Conservation (phyloP, 1,140 invertebrate genomes). For the Anastrepha obliqua region DNA sequence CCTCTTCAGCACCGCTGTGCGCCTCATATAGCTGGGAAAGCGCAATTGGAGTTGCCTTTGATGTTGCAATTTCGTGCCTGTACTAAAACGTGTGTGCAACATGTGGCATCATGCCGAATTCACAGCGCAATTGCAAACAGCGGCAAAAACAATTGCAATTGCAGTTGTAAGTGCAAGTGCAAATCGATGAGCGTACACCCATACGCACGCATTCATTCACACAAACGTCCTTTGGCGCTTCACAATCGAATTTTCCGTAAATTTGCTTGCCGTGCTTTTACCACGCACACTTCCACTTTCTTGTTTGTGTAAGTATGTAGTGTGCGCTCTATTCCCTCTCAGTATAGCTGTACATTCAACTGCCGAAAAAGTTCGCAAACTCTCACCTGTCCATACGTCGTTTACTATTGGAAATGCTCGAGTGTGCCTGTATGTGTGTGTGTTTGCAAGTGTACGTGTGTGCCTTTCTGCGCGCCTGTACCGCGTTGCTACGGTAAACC, state of each 20-base stretch:
- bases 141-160: neutral
- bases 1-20: neutral
- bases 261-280: neutral
- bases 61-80: conserved; percentile 21
- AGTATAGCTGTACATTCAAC: neutral
- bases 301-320: neutral
- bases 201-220: neutral
- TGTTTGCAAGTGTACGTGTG: neutral
- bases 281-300: neutral
- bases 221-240: neutral
- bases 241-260: neutral
- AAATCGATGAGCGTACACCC: neutral
- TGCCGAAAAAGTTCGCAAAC: conserved; percentile 29
- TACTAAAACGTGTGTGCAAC: conserved; percentile 23
- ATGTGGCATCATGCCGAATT: conserved; percentile 38
- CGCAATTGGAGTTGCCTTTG: conserved; percentile 53
- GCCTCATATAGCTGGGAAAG: conserved; percentile 53
- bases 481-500: conserved; percentile 45
- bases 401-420: neutral
- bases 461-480: conserved; percentile 17
- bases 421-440: neutral
- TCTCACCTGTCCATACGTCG: neutral
- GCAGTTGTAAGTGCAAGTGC: neutral
- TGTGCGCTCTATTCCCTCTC: neutral
- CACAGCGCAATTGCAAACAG: conserved; percentile 23